phyloP scores from a whole-genome alignment of 2,113 vertebrate genomes.

The Empidonax traillii region DNA sequence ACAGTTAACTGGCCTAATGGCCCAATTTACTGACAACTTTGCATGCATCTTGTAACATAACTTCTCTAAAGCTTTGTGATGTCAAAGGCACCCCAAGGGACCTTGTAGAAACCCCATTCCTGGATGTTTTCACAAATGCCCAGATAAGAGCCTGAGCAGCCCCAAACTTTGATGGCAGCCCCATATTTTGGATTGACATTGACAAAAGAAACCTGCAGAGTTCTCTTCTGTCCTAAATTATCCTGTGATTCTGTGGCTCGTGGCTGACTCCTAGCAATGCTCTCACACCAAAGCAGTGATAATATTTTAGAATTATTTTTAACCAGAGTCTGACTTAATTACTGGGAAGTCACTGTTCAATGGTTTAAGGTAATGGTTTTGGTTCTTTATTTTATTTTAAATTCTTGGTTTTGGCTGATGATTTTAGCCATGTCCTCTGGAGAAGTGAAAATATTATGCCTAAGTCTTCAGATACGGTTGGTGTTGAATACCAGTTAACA shows the following conservation, averaged over 20 bases:
- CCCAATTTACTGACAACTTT: neutral
- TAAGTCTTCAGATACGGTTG: neutral
- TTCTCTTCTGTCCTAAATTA: neutral
- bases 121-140: neutral
- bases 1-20: neutral
- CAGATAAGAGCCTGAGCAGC: neutral
- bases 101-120: neutral
- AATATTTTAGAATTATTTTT: neutral
- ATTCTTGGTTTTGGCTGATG: neutral
- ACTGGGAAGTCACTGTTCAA: neutral
- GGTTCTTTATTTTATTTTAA: neutral
- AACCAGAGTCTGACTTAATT: neutral
- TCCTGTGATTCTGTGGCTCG: neutral
- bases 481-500: neutral
- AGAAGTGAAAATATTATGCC: neutral
- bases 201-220: neutral
- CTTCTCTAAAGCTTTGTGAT: neutral
- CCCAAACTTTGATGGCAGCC: neutral
- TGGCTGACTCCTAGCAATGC: neutral
- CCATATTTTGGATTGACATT: rapidly evolving
- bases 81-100: neutral
- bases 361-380: neutral
- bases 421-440: neutral
- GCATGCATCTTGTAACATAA: neutral
- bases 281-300: neutral